Evolutionary conservation across 37 sponge, comb jelly and placozoan genomes (phyloP).

Genomic region (Beroe forskalii): DNA sequence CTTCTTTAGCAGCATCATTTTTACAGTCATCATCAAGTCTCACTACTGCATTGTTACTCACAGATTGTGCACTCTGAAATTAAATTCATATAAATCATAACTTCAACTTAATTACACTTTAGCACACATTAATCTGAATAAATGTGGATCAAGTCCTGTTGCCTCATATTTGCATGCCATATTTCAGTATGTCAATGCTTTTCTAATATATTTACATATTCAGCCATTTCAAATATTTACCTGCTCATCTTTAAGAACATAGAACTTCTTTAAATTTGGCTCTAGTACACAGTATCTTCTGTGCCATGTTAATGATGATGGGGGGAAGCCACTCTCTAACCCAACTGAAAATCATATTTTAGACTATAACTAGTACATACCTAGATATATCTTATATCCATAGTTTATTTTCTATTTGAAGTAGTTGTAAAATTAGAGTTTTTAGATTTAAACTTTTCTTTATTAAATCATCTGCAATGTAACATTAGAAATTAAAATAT

Average conservation of each 20-base stretch:
- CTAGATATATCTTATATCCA: background rate
- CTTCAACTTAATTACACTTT: too few species aligned
- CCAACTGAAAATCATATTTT: slow-evolving; percentile 50
- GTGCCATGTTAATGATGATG: slow-evolving; percentile 13
- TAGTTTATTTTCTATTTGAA: too few species aligned
- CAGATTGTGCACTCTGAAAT: slow-evolving; percentile 47
- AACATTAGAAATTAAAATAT: too few species aligned
- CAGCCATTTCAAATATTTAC: background rate
- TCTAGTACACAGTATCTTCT: slow-evolving; percentile 46
- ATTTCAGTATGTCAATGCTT: too few species aligned
- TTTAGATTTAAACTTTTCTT: too few species aligned
- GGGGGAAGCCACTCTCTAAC: slow-evolving; percentile 32
- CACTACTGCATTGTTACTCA: slow-evolving; percentile 38
- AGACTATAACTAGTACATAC: background rate
- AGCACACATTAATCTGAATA: too few species aligned
- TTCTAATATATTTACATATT: too few species aligned
- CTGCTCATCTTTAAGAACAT: slow-evolving; percentile 47
- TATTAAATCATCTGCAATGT: too few species aligned
- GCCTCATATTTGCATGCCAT: too few species aligned
- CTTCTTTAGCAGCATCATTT: slow-evolving; percentile 2
- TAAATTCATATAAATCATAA: too few species aligned
- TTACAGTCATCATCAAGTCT: slow-evolving; percentile 35
- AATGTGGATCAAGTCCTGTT: too few species aligned
- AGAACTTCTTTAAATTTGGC: slow-evolving; percentile 32
- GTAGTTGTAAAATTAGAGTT: too few species aligned